A percentile compares a stretch with the other conserved stretches of the same genome.
These are phyloP conservation scores for Trachelus tabidus DNA, from an alignment of 2,888 invertebrate species.

Conservation along the genomic window DNA sequence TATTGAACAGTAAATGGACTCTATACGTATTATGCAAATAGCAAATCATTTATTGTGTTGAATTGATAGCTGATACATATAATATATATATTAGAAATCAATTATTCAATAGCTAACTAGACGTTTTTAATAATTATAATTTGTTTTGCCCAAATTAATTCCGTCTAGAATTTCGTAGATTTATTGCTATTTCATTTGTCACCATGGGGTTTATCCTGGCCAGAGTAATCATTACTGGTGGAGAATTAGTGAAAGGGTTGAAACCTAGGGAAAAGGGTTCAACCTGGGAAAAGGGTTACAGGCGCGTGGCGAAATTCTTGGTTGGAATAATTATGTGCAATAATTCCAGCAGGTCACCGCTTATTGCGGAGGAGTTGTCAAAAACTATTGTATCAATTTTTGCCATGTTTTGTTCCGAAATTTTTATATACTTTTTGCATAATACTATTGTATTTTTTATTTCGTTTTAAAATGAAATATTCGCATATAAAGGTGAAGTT, in stretches of 20 bases:
- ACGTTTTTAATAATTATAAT: neutral
- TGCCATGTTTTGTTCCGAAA: neutral
- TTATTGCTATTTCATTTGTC: constrained; percentile 13
- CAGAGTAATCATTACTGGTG: constrained; percentile 37
- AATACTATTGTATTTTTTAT: neutral
- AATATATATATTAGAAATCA: neutral
- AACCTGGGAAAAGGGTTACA: constrained; percentile 37
- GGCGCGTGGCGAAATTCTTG: constrained; percentile 32
- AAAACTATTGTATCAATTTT: neutral
- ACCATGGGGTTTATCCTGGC: constrained; percentile 34
- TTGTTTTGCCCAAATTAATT: neutral
- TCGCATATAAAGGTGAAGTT: neutral
- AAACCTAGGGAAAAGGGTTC: constrained; percentile 31
- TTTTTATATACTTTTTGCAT: neutral
- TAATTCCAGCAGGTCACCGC: constrained; percentile 24
- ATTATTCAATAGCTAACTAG: neutral
- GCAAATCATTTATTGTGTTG: neutral
- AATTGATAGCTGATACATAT: neutral
- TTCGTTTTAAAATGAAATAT: neutral
- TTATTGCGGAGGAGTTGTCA: neutral
- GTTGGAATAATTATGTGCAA: constrained; percentile 35
- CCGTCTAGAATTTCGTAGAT: neutral
- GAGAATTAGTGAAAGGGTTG: constrained; percentile 37
- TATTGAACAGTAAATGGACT: neutral
- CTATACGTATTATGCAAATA: neutral